These are phyloP conservation scores for Campylomormyrus tamandua DNA, from an alignment of 2,113 vertebrate species.

Conservation along the genomic window DNA sequence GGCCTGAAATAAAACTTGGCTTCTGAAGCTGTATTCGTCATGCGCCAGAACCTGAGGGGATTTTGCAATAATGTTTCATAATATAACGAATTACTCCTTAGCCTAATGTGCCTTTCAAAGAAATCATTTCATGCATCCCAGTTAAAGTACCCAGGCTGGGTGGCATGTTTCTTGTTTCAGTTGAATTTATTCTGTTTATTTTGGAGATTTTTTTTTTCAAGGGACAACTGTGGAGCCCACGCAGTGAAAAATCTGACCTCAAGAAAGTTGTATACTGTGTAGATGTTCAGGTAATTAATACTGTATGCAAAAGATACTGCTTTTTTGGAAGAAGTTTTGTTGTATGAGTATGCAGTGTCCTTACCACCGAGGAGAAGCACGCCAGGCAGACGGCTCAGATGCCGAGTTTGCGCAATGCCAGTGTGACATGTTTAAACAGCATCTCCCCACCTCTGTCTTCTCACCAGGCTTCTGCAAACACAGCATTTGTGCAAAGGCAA, in stretches of 20 bases:
- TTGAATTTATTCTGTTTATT: neutral
- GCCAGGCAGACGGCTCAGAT: neutral
- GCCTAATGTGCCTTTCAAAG: neutral
- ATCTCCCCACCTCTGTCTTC: neutral
- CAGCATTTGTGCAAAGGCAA: neutral
- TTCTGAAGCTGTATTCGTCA: neutral
- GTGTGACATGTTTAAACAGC: slow-evolving; percentile 9
- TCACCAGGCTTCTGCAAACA: neutral
- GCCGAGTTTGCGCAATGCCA: neutral
- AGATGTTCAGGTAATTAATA: neutral
- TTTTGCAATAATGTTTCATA: neutral
- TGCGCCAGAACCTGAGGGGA: too few relatives aligned
- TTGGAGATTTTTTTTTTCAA: neutral
- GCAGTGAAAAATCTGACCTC: neutral
- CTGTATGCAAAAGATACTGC: neutral
- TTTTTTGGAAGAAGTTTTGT: neutral
- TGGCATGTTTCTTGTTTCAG: neutral
- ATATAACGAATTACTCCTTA: neutral
- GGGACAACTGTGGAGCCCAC: neutral
- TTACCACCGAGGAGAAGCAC: neutral
- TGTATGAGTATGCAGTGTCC: too few relatives aligned
- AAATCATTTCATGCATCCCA: neutral
- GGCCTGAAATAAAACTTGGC: neutral
- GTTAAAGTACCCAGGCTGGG: neutral
- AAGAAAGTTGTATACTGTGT: neutral